phyloP scores from a whole-genome alignment of 2,888 invertebrate genomes.

The Allophyes oxyacanthae region DNA sequence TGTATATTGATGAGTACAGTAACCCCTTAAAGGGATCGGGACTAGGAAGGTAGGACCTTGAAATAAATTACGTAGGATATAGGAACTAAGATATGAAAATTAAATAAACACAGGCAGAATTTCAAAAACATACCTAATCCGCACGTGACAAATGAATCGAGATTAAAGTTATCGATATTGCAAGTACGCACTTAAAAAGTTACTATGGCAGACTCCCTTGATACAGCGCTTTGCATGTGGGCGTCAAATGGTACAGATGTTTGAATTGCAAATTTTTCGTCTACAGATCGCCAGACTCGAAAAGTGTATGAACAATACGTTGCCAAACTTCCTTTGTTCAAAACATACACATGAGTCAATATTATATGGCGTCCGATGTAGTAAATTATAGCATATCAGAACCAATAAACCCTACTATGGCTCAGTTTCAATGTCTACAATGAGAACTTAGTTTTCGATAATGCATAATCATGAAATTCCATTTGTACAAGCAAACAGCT shows the following conservation, averaged over 20 bases:
- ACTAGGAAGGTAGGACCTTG: too few species aligned
- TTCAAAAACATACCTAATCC: too few species aligned
- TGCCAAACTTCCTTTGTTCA: conserved; percentile 87
- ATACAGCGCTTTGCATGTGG: conserved; percentile 60
- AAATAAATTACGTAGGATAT: too few species aligned
- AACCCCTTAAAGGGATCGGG: too few species aligned
- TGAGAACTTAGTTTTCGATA: not conserved
- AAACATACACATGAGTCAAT: conserved; percentile 56
- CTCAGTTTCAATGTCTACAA: conserved; percentile 26
- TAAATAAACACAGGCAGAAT: too few species aligned
- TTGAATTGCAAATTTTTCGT: conserved; percentile 79
- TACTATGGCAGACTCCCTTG: not conserved
- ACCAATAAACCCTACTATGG: conserved; percentile 26
- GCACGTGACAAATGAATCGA: conserved; percentile 17
- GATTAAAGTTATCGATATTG: conserved; percentile 17
- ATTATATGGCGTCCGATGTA: conserved; percentile 66
- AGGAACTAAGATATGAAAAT: too few species aligned
- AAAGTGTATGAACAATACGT: conserved; percentile 79
- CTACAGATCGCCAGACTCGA: conserved; percentile 72
- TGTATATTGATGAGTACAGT: too few species aligned
- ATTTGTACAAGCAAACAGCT: conserved; percentile 32
- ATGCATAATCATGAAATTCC: conserved; percentile 4
- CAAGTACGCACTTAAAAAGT: conserved; percentile 1
- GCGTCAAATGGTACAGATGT: conserved; percentile 66
- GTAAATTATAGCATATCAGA: conserved; percentile 52